Base-by-base conservation (phyloP, 2,797 vertebrate species). In the Botia almorhae region DNA sequence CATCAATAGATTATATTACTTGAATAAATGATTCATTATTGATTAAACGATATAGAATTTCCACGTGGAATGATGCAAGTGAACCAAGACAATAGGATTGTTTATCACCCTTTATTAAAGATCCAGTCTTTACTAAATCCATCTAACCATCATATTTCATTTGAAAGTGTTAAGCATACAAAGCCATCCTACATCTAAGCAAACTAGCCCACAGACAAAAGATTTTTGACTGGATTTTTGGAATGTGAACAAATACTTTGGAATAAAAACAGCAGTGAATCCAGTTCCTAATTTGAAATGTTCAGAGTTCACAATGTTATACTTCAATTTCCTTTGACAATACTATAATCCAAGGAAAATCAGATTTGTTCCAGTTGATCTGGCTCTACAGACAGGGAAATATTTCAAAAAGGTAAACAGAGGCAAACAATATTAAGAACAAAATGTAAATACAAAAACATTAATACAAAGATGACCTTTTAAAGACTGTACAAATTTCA, bases 221-320 rank as follows among this genome's bases (percentile, higher is more conserved):
- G 2, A 29, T 17, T 51, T 71, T 69, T 29, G 13, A 29, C 58
- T 26, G 58, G 23, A 26, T 61, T 16, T 63, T 51, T 46, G 46
- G 48, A 79, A 72, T 55, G 23, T 65, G 21, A 56, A 65, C 14
- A 65, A 73, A 80, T 21, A 73, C 69, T 56, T 29, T 55, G 11
- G 43, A 39, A 61, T 51, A 17, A 63, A 7, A 17, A 60, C 10
- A 78, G 14, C 83, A 78, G 69, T 51, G 8, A 83, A 83, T 92
- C 89, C 87, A 93, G 90, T 92, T 88, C 89, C 85, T 70, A 86
- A 77, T 71, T 85, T 88, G 91, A 89, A 93, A 92, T 93, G 92
- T 91, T 89, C 8, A 84, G 88, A 89, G 88, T 82, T 80, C 84
- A 80, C 23, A 80, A 65, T 55, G 75, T 81, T 87, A 50, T 74